Percentiles rank a stretch among this genome's conserved stretches.
Conservation (phyloP, 2,888 invertebrate genomes). For the Ypsolopha scabrella region DNA sequence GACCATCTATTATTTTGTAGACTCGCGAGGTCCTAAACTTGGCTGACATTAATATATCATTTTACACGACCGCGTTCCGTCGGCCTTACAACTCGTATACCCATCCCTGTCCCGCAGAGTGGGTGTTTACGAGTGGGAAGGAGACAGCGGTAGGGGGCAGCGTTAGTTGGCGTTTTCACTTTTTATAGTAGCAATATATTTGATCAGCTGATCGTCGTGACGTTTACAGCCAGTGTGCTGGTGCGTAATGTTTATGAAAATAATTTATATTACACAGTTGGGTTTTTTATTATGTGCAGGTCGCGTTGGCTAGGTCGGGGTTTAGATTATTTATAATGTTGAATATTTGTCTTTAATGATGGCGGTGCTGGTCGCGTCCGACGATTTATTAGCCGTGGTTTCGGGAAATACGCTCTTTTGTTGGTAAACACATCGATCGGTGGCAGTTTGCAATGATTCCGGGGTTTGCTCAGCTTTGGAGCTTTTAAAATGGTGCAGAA, state of each 20-base stretch:
- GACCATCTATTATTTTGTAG: slow-evolving; percentile 71
- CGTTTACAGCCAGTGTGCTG: slow-evolving; percentile 56
- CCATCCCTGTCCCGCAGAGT: slow-evolving; percentile 28
- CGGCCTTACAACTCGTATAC: slow-evolving; percentile 24
- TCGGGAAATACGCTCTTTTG: background rate
- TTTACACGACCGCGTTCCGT: slow-evolving; percentile 47
- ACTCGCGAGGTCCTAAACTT: slow-evolving; percentile 69
- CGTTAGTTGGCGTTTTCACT: slow-evolving; percentile 61
- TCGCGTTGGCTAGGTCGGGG: slow-evolving; percentile 58
- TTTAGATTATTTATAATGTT: slow-evolving; percentile 46
- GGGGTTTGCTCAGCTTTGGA: too few species aligned
- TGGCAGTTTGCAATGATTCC: too few species aligned
- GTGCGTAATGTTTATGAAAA: slow-evolving; percentile 58
- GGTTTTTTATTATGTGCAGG: slow-evolving; percentile 29
- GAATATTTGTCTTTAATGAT: slow-evolving; percentile 40
- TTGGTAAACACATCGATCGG: slow-evolving; percentile 1
- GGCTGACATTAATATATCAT: slow-evolving; percentile 71
- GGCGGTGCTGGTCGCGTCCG: background rate
- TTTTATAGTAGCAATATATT: slow-evolving; percentile 71
- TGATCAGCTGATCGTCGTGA: slow-evolving; percentile 69
- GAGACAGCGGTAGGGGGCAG: slow-evolving; percentile 38
- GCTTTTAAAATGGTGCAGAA: too few species aligned
- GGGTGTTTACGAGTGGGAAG: slow-evolving; percentile 18
- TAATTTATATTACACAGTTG: slow-evolving; percentile 61
- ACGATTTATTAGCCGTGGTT: slow-evolving; percentile 7